Conservation (phyloP, 2,113 vertebrate species). For the Elachura formosa region DNA sequence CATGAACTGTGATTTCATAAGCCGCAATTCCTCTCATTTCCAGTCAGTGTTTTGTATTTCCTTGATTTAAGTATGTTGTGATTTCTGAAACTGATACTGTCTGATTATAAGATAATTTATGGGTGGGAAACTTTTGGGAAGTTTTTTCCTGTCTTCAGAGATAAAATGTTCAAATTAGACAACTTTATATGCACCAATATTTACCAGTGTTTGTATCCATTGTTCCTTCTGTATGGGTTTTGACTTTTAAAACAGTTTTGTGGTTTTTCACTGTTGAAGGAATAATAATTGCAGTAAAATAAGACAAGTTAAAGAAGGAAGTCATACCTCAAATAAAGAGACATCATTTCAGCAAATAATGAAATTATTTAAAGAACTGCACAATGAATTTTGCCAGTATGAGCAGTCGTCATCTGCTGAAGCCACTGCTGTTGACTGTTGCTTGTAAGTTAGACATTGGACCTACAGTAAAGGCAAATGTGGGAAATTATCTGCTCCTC, state of each 20-base stretch:
- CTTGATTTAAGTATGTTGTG: slow-evolving; percentile 4
- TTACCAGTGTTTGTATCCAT: background rate
- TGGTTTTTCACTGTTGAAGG: background rate
- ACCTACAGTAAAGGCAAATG: background rate
- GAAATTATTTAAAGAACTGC: background rate
- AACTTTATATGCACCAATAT: background rate
- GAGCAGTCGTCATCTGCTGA: background rate
- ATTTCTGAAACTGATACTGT: background rate
- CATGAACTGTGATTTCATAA: background rate
- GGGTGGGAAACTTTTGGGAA: background rate
- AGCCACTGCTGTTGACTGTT: background rate
- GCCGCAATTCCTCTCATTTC: background rate
- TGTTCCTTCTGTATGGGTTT: background rate
- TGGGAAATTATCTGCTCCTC: background rate
- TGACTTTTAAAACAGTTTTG: background rate
- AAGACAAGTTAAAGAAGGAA: background rate
- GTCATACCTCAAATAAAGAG: background rate
- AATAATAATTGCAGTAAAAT: background rate
- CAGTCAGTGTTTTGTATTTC: slow-evolving; percentile 3
- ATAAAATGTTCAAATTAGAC: background rate
- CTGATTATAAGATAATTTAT: background rate
- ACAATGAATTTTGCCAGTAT: background rate
- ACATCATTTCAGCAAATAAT: background rate
- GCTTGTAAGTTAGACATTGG: background rate
- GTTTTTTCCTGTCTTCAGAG: background rate